phyloP scores from a whole-genome alignment of 1,140 invertebrate genomes.

The Zaprionus davidi region DNA sequence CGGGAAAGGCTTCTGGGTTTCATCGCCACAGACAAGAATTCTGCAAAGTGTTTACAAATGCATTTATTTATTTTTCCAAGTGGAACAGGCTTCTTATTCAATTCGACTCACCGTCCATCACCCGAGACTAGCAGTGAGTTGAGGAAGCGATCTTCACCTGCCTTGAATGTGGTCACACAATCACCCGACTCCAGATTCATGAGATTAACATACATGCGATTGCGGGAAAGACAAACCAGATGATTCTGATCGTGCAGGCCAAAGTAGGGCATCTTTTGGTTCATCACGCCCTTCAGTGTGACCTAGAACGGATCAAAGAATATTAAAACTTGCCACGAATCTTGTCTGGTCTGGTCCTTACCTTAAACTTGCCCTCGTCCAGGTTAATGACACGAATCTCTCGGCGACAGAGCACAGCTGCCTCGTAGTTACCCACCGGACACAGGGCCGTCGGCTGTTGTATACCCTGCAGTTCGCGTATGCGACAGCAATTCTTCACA shows the following conservation, averaged over 20 bases:
- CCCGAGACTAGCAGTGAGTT: slow-evolving; percentile 94
- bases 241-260: slow-evolving; percentile 92
- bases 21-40: slow-evolving; percentile 94
- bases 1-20: slow-evolving; percentile 95
- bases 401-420: slow-evolving; percentile 91
- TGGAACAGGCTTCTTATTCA: neutral
- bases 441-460: slow-evolving; percentile 89
- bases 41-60: slow-evolving; percentile 79
- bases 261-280: slow-evolving; percentile 96
- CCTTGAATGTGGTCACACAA: slow-evolving; percentile 94
- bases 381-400: slow-evolving; percentile 92
- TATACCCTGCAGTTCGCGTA: slow-evolving; percentile 89
- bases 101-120: slow-evolving; percentile 88
- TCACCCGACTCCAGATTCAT: slow-evolving; percentile 92
- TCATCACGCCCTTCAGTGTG: slow-evolving; percentile 93
- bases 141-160: slow-evolving; percentile 94
- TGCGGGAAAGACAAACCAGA: slow-evolving; percentile 92
- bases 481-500: slow-evolving; percentile 87
- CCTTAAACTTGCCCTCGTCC: slow-evolving; percentile 87
- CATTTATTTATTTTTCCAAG: neutral
- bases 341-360: slow-evolving; percentile 12
- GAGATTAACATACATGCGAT: slow-evolving; percentile 95
- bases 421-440: slow-evolving; percentile 89
- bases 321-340: neutral
- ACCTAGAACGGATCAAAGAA: slow-evolving; percentile 48